Percentiles rank a stretch among this genome's conserved stretches.
phyloP scores from a whole-genome alignment of 2,888 invertebrate genomes.

The Spisula subtruncata region DNA sequence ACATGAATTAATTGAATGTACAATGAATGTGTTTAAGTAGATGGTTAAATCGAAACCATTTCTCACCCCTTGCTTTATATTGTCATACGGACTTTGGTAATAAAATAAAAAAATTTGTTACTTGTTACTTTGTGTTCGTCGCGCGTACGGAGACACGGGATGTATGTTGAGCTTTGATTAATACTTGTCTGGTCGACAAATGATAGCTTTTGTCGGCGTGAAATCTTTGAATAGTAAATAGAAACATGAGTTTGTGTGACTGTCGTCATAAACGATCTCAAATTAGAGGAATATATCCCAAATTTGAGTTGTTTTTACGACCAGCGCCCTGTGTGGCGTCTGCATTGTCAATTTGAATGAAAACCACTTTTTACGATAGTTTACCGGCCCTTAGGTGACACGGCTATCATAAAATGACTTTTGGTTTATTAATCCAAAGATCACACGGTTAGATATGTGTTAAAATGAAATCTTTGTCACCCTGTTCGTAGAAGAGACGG shows the following conservation, averaged over 20 bases:
- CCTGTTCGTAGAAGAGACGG: neutral
- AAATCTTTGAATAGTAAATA: constrained; percentile 49
- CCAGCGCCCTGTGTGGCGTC: constrained; percentile 48
- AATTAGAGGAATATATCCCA: constrained; percentile 50
- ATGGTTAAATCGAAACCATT: neutral
- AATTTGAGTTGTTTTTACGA: constrained; percentile 51
- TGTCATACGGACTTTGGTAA: neutral
- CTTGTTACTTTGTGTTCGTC: too few species aligned
- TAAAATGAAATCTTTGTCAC: constrained; percentile 18
- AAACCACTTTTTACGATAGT: constrained; percentile 50
- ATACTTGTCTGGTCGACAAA: constrained; percentile 55
- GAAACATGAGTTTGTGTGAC: constrained; percentile 49
- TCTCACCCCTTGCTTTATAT: neutral
- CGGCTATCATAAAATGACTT: constrained; percentile 44
- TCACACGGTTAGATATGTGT: constrained; percentile 30
- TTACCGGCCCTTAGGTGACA: constrained; percentile 41
- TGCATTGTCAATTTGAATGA: constrained; percentile 44
- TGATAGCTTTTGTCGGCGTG: constrained; percentile 53
- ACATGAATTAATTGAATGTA: too few species aligned
- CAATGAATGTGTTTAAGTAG: too few species aligned
- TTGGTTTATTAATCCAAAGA: constrained; percentile 24
- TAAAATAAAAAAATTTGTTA: constrained; percentile 5
- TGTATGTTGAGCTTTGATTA: constrained; percentile 38
- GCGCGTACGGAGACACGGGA: neutral
- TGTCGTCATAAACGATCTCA: constrained; percentile 45